Percentiles rank a stretch among this genome's conserved stretches.
These are phyloP conservation scores for Ctenodactylus gundi DNA, from an alignment of 2,113 vertebrate species.

Conservation along the genomic window DNA sequence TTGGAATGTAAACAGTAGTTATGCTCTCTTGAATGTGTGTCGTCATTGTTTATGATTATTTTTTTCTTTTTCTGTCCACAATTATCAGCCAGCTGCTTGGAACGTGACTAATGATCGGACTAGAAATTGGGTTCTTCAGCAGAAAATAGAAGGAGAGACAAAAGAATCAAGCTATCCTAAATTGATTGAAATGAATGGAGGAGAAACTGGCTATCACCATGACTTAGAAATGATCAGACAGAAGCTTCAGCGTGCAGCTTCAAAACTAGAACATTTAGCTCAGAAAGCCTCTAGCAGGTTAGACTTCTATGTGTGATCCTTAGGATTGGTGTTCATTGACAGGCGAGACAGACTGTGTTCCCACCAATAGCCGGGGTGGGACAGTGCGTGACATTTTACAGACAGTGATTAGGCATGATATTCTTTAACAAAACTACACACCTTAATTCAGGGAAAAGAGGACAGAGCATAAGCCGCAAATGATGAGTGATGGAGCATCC, in stretches of 20 bases:
- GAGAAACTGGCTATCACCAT: conserved; percentile 75
- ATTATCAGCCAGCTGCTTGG: conserved; percentile 76
- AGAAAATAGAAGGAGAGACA: conserved; percentile 84
- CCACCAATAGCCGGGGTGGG: neutral
- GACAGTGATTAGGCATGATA: neutral
- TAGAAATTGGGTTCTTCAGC: conserved; percentile 91
- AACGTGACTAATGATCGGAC: conserved; percentile 84
- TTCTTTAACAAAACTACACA: neutral
- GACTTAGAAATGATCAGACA: conserved; percentile 85
- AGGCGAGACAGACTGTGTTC: neutral
- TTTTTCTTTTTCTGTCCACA: conserved; percentile 56
- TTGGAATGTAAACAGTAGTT: conserved; percentile 6
- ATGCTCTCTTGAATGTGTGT: conserved; percentile 3
- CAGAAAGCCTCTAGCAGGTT: conserved; percentile 87
- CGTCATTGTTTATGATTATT: neutral
- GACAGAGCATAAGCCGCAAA: neutral
- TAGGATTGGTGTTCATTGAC: neutral
- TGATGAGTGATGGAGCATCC: neutral
- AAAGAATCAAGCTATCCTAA: conserved; percentile 74
- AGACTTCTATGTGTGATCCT: conserved; percentile 31
- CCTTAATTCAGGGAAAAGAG: neutral
- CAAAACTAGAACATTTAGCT: conserved; percentile 86
- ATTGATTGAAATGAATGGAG: conserved; percentile 67
- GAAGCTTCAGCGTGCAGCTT: conserved; percentile 87
- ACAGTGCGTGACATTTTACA: neutral